Conservation (phyloP, 2,888 invertebrate genomes). For the Microctonus brassicae region DNA sequence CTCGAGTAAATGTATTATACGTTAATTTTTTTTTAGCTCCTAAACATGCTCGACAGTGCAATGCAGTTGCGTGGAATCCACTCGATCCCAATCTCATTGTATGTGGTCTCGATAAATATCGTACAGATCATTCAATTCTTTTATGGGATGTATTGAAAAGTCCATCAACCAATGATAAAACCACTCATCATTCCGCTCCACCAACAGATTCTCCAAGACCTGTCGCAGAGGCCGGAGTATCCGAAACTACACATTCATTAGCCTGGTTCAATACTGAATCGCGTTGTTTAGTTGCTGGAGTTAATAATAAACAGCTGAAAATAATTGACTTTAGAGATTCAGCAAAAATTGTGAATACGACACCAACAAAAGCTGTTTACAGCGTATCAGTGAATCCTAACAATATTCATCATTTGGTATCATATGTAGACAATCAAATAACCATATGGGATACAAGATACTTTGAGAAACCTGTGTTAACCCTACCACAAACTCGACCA, state of each 20-base stretch:
- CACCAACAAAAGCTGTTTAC: constrained; percentile 85
- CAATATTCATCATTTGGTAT: constrained; percentile 84
- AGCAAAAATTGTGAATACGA: constrained; percentile 77
- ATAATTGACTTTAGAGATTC: constrained; percentile 90
- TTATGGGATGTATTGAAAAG: constrained; percentile 86
- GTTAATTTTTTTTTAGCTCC: constrained; percentile 74
- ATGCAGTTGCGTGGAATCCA: constrained; percentile 90
- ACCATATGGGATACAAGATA: constrained; percentile 91
- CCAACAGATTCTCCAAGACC: constrained; percentile 74
- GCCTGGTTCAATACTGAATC: constrained; percentile 85
- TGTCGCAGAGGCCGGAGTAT: constrained; percentile 82
- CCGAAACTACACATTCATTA: constrained; percentile 87
- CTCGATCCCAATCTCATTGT: constrained; percentile 85
- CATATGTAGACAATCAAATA: constrained; percentile 85
- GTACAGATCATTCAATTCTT: constrained; percentile 88
- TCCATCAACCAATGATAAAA: constrained; percentile 54
- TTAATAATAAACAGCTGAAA: constrained; percentile 90
- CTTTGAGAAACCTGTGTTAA: constrained; percentile 86
- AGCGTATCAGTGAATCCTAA: constrained; percentile 86
- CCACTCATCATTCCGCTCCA: constrained; percentile 64
- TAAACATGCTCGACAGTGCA: constrained; percentile 87
- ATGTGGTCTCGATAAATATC: constrained; percentile 89
- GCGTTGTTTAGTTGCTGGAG: constrained; percentile 86
- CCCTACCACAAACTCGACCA: constrained; percentile 78
- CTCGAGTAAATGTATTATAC: background rate